Percentiles rank a stretch among this genome's conserved stretches.
Evolutionary conservation across 2,797 vertebrate species (phyloP).

Genomic region (Austrolebias charrua): DNA sequence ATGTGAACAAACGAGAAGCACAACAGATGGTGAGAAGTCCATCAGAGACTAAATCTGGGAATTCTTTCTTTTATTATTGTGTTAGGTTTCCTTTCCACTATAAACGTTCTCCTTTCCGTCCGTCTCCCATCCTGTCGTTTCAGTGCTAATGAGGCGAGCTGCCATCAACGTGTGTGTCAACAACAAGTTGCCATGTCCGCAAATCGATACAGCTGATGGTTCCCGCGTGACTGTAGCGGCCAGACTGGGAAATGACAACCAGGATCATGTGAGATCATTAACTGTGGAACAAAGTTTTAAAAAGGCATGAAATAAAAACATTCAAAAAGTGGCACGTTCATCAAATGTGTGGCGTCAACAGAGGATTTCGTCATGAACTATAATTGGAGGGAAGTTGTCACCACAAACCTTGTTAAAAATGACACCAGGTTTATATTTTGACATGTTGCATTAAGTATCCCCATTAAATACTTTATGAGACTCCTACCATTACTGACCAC

Average conservation of each 20-base stretch:
- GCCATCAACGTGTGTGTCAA: constrained; percentile 44
- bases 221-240: neutral
- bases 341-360: neutral
- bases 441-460: constrained; percentile 16
- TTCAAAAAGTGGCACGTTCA: neutral
- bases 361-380: neutral
- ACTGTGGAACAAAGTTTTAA: neutral
- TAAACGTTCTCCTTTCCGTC: constrained; percentile 6
- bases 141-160: constrained; percentile 48
- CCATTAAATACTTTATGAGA: neutral
- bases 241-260: constrained; percentile 35
- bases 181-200: constrained; percentile 14
- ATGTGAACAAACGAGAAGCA: no score
- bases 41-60: no score
- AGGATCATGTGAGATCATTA: constrained; percentile 16
- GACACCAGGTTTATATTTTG: constrained; percentile 1
- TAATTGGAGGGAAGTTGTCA: neutral
- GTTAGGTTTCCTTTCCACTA: neutral
- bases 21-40: no score
- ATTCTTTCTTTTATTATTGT: neutral
- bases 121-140: constrained; percentile 5
- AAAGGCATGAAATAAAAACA: neutral
- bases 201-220: constrained; percentile 24
- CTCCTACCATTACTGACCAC: neutral
- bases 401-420: neutral